Evolutionary conservation across 2,113 vertebrate species (phyloP), one percentile per base, ranked within the genome.

Genomic region (Ptilonorhynchus violaceus): DNA sequence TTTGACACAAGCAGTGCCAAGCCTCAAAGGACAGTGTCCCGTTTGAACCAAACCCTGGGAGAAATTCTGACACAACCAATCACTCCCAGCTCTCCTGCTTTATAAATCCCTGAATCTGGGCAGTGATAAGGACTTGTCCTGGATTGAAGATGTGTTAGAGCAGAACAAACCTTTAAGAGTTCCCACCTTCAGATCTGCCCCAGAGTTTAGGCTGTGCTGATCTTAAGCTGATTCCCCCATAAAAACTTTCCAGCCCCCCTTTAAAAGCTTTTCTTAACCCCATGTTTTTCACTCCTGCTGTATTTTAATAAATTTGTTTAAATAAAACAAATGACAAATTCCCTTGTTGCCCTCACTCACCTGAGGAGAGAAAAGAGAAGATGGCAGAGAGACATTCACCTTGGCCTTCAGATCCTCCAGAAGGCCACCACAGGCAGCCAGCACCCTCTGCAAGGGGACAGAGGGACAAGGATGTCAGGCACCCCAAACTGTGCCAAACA

Each of bases 331-430:
- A 5, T 1, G 6, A 19, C 13, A 21, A 39, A 3, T 18, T 23
- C 35, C 31, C 42, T 27, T 11, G 22, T 3, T 50, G 53, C 11
- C 8, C 52, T 0, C 75, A 92, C 96, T 96, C 85, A 96, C 97
- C 4, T 79, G n/a, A 30, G 62, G 13, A 30, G 52, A n/a, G 59
- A 92, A 97, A 22, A 88, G 0, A 21, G 49, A 4, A 20, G 80
- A 5, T 15, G 95, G 95, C 3, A 97, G 41, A 69, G 74, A 59
- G 39, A 92, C 55, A 30, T 87, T 89, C 2, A 24, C 8, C 42
- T 75, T 85, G 46, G 69, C 52, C 59, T 70, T 93, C 58, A 97
- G 72, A 2, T 97, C 96, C 50, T 96, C 66, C 82, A 97, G 17
- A 19, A 97, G 37, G 35, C 10, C 14, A 1, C 42, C 9, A 4